phyloP scores from a whole-genome alignment of 2,888 invertebrate species.

The Noctua janthina region DNA sequence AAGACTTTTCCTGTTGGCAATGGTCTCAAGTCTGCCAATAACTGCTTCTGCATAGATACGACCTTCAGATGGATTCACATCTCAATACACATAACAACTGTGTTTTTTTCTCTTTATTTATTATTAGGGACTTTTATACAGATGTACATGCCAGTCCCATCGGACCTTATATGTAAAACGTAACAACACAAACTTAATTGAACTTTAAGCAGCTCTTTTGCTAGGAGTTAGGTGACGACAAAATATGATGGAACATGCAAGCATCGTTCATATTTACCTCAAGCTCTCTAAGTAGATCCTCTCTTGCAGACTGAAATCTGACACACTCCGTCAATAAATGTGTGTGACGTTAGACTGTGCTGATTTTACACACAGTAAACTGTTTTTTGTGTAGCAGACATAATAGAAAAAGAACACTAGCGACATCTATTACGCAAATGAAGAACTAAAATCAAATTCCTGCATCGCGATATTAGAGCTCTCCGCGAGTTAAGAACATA shows the following conservation, averaged over 20 bases:
- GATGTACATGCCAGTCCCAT: no score
- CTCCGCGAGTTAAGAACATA: not conserved
- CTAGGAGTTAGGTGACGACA: no score
- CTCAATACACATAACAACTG: not conserved
- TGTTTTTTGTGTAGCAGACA: not conserved
- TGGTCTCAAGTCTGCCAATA: not conserved
- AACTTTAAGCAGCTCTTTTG: no score
- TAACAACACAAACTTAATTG: no score
- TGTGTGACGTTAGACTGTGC: not conserved
- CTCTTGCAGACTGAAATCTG: no score
- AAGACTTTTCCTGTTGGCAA: slow-evolving; percentile 42
- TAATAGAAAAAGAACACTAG: not conserved
- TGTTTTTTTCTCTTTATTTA: not conserved
- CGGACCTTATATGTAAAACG: no score
- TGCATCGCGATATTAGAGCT: not conserved
- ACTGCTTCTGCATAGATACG: not conserved
- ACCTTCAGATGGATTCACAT: not conserved
- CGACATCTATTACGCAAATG: not conserved
- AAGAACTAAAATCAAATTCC: not conserved
- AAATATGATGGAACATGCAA: no score
- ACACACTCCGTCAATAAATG: no score
- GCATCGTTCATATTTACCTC: no score
- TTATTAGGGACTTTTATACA: no score
- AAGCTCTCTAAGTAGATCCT: no score
- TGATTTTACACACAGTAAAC: not conserved